These are phyloP conservation scores for Hypotaenidia okinawae DNA, from an alignment of 2,797 vertebrate genomes.

Conservation along the genomic window DNA sequence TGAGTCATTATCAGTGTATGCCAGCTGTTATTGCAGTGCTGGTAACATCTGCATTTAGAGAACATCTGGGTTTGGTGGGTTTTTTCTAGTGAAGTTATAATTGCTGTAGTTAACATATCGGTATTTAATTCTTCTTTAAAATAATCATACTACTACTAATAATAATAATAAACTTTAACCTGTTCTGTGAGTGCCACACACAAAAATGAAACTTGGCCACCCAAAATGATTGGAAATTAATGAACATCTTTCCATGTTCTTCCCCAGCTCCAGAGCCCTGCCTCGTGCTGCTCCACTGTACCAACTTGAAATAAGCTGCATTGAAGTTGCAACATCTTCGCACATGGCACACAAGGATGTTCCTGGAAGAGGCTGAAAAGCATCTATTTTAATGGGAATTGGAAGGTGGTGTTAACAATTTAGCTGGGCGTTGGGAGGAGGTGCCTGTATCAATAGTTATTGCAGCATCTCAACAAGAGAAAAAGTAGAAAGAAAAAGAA, in stretches of 20 bases:
- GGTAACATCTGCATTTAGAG: constrained; percentile 27
- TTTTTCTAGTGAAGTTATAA: background rate
- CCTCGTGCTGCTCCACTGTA: background rate
- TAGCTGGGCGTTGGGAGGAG: background rate
- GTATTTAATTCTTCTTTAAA: background rate
- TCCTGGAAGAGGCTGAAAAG: background rate
- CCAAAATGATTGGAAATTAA: background rate
- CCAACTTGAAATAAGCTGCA: background rate
- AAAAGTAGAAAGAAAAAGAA: background rate
- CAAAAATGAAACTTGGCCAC: background rate
- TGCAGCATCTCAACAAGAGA: background rate
- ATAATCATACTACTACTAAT: too few relatives aligned
- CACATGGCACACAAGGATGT: background rate
- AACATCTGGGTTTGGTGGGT: background rate
- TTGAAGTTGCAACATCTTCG: background rate
- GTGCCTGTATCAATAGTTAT: background rate
- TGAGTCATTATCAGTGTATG: constrained; percentile 13
- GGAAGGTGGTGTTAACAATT: background rate
- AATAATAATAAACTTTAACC: background rate
- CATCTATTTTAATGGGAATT: background rate
- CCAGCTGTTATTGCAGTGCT: background rate
- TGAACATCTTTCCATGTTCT: background rate
- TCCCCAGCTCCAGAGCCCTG: background rate
- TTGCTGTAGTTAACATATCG: background rate
- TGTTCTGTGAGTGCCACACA: background rate